Percentiles rank a stretch among this genome's conserved stretches.
These are phyloP conservation scores for Proisotoma minuta DNA, from an alignment of 2,888 invertebrate species.

Conservation along the genomic window DNA sequence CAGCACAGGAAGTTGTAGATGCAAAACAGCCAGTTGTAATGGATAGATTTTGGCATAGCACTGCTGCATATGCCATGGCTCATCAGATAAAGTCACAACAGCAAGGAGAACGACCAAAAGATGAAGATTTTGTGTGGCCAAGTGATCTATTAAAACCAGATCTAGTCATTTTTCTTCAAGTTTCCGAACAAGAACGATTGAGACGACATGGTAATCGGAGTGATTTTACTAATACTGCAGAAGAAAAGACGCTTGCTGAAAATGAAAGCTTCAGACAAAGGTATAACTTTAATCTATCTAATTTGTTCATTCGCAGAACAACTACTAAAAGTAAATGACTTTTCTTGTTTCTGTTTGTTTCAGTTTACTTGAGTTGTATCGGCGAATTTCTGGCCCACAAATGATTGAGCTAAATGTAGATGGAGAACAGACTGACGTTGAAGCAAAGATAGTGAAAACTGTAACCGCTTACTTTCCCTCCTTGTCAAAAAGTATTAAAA, in stretches of 20 bases:
- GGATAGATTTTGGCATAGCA: constrained; percentile 56
- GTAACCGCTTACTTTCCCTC: constrained; percentile 21
- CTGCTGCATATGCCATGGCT: constrained; percentile 53
- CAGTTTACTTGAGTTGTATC: constrained; percentile 32
- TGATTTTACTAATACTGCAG: constrained; percentile 37
- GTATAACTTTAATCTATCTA: constrained; percentile 11
- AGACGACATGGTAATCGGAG: constrained; percentile 48
- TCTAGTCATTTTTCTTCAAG: constrained; percentile 51
- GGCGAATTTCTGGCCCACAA: constrained; percentile 29
- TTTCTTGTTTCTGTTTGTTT: constrained; percentile 16
- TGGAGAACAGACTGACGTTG: constrained; percentile 14
- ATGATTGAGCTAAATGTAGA: constrained; percentile 32
- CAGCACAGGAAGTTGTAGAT: constrained; percentile 51
- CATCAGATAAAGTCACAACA: constrained; percentile 47
- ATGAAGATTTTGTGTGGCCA: constrained; percentile 52
- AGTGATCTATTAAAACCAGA: constrained; percentile 53
- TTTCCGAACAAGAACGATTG: constrained; percentile 51
- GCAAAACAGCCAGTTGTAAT: constrained; percentile 51
- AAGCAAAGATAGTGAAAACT: constrained; percentile 22
- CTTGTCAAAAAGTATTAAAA: neutral
- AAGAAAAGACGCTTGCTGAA: constrained; percentile 37
- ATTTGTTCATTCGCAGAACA: neutral
- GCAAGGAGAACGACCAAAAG: constrained; percentile 44
- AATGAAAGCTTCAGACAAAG: constrained; percentile 37
- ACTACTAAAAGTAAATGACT: neutral